Evolutionary conservation across 92 coral and sea anemone genomes (phyloP).

Genomic region (Scolanthus callimorphus): DNA sequence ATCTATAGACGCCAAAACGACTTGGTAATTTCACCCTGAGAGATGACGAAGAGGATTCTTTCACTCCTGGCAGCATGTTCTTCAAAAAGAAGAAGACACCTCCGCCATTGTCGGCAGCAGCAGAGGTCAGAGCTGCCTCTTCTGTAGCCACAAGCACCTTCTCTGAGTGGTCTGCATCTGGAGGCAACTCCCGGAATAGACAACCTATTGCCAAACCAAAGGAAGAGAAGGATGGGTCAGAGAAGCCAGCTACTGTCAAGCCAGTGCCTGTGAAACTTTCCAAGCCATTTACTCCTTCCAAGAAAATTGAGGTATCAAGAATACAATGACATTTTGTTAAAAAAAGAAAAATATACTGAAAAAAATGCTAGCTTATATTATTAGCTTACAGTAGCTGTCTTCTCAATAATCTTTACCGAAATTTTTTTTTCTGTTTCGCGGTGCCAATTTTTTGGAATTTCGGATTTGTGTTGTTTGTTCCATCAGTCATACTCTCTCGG

Average conservation of each 20-base stretch:
- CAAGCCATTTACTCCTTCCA: not conserved
- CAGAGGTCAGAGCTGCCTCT: slow-evolving; percentile 82
- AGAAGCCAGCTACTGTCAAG: not conserved
- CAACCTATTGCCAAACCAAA: slow-evolving; percentile 41
- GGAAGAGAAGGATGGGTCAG: slow-evolving; percentile 13
- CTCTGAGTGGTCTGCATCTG: no score
- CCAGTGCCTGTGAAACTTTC: slow-evolving; percentile 8
- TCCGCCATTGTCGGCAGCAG: slow-evolving; percentile 76
- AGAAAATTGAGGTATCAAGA: no score
- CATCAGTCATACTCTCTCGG: no score
- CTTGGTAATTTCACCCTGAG: slow-evolving; percentile 76
- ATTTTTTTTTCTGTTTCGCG: no score
- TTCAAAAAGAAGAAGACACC: slow-evolving; percentile 60
- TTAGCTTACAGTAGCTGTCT: no score
- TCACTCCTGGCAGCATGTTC: slow-evolving; percentile 71
- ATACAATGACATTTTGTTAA: no score
- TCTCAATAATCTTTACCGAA: no score
- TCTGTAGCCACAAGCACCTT: slow-evolving; percentile 3
- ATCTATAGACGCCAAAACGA: slow-evolving; percentile 67
- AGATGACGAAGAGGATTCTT: slow-evolving; percentile 68
- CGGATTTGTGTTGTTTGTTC: no score
- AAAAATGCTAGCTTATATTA: no score
- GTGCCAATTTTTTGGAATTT: no score
- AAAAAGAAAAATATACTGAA: no score
- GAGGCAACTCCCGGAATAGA: slow-evolving; percentile 12